phyloP scores from a whole-genome alignment of 1,140 invertebrate species.

The Aphelenchoides fujianensis region DNA sequence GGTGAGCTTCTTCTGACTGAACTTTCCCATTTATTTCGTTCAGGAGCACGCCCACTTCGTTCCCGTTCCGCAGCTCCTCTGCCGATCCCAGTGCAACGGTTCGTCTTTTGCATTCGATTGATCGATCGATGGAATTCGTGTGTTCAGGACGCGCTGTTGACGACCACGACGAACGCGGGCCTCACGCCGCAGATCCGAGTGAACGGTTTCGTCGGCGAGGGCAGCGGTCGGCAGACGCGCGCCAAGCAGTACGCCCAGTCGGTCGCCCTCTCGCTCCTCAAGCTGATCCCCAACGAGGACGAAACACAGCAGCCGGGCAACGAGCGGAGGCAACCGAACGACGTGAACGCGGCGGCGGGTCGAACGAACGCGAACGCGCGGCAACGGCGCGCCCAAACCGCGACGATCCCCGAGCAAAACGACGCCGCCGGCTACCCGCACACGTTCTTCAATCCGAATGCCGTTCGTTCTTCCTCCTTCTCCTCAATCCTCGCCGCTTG shows the following conservation, averaged over 20 bases:
- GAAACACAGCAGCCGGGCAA: conserved; percentile 14
- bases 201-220: conserved; percentile 49
- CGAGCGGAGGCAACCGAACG: no score
- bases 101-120: no score
- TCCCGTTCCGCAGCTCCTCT: not conserved
- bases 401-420: conserved; percentile 19
- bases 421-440: conserved; percentile 22
- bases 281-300: conserved; percentile 38
- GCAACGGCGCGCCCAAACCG: not conserved
- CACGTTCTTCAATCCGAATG: conserved; percentile 34
- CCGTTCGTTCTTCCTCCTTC: no score
- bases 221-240: conserved; percentile 14
- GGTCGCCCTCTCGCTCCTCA: conserved; percentile 42
- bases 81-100: conserved; percentile 15
- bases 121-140: no score
- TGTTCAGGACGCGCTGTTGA: conserved; percentile 10
- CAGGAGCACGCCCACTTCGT: not conserved
- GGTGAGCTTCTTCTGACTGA: not conserved
- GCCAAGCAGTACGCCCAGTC: conserved; percentile 35
- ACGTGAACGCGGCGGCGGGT: conserved; percentile 1
- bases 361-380: not conserved
- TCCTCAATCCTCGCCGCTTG: no score
- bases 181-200: not conserved
- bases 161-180: conserved; percentile 6
- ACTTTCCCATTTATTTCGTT: not conserved